Evolutionary conservation across 2,113 vertebrate species (phyloP), one percentile per base, ranked within the genome.

Genomic region (Etheostoma spectabile): DNA sequence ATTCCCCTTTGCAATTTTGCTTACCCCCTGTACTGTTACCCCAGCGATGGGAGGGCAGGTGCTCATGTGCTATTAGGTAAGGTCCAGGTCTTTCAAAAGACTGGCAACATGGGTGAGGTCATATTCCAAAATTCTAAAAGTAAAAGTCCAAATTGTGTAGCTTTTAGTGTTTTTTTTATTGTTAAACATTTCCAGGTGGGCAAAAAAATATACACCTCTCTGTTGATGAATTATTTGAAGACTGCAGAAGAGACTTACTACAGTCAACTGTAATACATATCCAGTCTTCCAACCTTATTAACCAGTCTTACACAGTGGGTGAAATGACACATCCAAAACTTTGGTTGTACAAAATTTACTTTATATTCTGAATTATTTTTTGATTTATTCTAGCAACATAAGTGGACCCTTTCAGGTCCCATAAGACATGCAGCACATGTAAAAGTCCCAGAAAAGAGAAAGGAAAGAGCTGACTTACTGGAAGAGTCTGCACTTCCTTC

Each of bases 11-110:
- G 13, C 71, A 64, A 67, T 80, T 65, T 61, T 67, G 78, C 69
- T 84, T 81, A 86, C 73, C 82, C 45, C 71, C 80, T 80, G 74
- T 33, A 21, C 78, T 59, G 74, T 85, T 70, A 71, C 79, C 76
- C 60, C 66, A n/a, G 62, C 30, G 35, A 86, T 71, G 66, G 22
- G 30, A 49, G 65, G 2, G 10, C 38, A 42, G 63, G n/a, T 18
- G 30, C 21, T 52, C 27, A n/a, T 57, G 65, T 38, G 18, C 27
- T 63, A 18, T n/a, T 11, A 10, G 11, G 38, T 38, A 4, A 38
- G 60, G 30, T 6, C 27, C n/a, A 2, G 15, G 16, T 22, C 24
- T 18, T 56, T 10, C 5, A 52, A 16, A 33, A 22, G 4, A 45
- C 6, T 14, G 35, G 12, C 24, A 42, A 42, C 21, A 46, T 19